Conservation (phyloP, 2,888 invertebrate genomes). For the Maniola hyperantus region DNA sequence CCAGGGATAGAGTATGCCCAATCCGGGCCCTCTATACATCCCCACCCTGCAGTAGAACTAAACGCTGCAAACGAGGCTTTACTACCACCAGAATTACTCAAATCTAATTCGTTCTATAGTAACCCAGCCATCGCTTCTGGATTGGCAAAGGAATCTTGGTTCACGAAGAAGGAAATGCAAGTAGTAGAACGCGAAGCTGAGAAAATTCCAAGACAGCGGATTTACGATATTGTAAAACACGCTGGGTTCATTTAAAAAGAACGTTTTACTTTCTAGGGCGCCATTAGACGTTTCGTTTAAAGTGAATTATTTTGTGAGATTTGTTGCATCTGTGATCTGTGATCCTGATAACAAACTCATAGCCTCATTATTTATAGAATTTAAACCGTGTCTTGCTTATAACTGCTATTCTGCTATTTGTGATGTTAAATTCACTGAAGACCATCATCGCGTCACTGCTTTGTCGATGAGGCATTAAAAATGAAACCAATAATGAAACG, state of each 20-base stretch:
- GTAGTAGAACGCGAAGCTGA: slow-evolving; percentile 91
- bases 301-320: too few species aligned
- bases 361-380: too few species aligned
- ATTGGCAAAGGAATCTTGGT: slow-evolving; percentile 90
- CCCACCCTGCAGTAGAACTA: slow-evolving; percentile 88
- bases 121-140: slow-evolving; percentile 88
- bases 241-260: slow-evolving; percentile 84
- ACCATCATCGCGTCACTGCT: too few species aligned
- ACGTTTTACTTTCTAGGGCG: neutral
- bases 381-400: too few species aligned
- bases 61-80: slow-evolving; percentile 88
- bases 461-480: too few species aligned
- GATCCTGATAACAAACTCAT: too few species aligned
- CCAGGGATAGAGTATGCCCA: slow-evolving; percentile 78
- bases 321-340: too few species aligned
- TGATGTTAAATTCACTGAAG: too few species aligned
- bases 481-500: too few species aligned
- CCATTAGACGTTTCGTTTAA: too few species aligned
- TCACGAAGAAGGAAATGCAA: slow-evolving; percentile 89
- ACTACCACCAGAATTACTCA: slow-evolving; percentile 86
- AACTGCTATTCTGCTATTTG: too few species aligned
- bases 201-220: slow-evolving; percentile 89
- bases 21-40: slow-evolving; percentile 59
- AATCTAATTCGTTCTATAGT: slow-evolving; percentile 87
- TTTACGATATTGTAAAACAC: slow-evolving; percentile 88